Base-by-base conservation (phyloP, 2,888 invertebrate species). In the Seira musarum region DNA sequence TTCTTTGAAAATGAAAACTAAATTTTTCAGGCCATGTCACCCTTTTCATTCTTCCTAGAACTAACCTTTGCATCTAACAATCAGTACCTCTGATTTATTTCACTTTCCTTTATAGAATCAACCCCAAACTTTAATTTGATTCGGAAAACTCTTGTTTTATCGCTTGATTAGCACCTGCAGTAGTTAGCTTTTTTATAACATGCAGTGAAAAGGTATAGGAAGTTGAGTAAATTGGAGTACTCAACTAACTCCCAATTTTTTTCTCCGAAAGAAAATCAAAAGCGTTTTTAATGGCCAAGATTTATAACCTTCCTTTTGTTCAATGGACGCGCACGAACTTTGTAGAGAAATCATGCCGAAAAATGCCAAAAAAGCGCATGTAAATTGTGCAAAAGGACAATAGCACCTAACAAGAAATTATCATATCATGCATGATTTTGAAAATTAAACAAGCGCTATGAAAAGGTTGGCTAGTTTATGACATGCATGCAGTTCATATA, bases 331-430 rank as follows among this genome's bases (percentile, higher is more conserved):
- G 60, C 74, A 67, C 65, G 73, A 66, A 57, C 57, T 57, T 60
- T 25, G 63, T 19, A 61, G 67, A 40, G 74, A 74, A 74, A 67
- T 74, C 74, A 67, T 67, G 74, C 66, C 74, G 74, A 74, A 67
- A 74, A 74, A 73, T 73, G 73, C 66, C 57, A 53, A 35, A 61
- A 61, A 57, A 46, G 13, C 40, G 40, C 5, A 40, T 13, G 30
- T 46, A 64, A 63, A 67, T 74, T 74, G 67, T 67, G 6, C 66
- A 61, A 74, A 74, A 60, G 61, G 60, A 67, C 67, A 67, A 74
- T 24, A 74, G 57, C 66, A 70, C 60, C 66, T 53, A 71, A 73
- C 22, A 40, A 40, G 13, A 40, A 40, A 40, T 40, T 40, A 40
- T 71, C 71, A 46, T 46, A 73, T 64, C 53, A 73, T 64, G 65